phyloP scores from a whole-genome alignment of 2,113 vertebrate genomes.

The Panthera uncia region DNA sequence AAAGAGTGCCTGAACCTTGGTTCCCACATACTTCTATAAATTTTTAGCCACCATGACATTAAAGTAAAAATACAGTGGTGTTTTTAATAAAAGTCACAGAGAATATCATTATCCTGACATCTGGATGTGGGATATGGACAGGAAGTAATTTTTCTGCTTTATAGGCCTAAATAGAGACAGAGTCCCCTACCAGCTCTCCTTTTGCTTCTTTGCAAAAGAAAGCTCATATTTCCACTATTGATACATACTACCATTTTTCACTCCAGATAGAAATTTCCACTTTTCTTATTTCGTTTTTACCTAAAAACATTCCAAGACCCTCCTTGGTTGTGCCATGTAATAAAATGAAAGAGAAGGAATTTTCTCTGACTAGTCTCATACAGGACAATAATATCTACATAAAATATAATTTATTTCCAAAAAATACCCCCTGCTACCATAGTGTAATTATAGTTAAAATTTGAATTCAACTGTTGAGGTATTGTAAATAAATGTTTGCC shows the following conservation, averaged over 20 bases:
- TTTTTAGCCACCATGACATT: background rate
- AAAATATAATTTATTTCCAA: background rate
- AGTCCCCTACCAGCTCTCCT: background rate
- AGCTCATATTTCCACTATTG: background rate
- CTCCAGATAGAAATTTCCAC: background rate
- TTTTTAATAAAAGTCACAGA: slow-evolving; percentile 33
- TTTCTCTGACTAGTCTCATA: background rate
- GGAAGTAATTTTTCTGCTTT: slow-evolving; percentile 38
- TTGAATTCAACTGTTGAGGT: background rate
- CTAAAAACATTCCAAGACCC: background rate
- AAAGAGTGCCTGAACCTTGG: background rate
- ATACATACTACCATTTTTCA: background rate
- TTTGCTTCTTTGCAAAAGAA: background rate
- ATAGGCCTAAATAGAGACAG: background rate
- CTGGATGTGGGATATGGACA: background rate
- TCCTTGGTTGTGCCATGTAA: background rate
- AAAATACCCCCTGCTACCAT: background rate
- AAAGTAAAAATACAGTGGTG: slow-evolving; percentile 1
- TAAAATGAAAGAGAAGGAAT: background rate
- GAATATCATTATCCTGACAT: slow-evolving; percentile 10
- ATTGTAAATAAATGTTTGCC: background rate
- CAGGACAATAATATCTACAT: background rate
- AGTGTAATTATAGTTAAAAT: background rate
- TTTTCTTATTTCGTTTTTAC: background rate
- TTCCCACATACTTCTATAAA: background rate